A percentile compares a stretch with the other conserved stretches of the same genome.
Evolutionary conservation across 2,888 invertebrate species (phyloP).

Genomic region (Ichneumoninae sp.): DNA sequence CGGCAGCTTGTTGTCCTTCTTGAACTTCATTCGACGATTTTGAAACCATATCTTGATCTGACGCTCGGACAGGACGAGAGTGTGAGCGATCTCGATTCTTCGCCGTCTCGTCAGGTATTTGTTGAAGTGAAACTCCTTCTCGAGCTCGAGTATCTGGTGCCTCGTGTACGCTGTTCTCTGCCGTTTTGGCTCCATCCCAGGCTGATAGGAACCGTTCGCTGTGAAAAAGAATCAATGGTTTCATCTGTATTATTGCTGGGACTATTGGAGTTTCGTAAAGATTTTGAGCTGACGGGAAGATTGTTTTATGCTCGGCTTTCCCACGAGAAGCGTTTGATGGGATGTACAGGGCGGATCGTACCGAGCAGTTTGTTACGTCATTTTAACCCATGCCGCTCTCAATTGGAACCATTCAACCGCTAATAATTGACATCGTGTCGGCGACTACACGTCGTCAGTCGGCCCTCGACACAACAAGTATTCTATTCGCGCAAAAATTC

Average conservation of each 20-base stretch:
- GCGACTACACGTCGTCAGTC: conserved; percentile 38
- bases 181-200: conserved; percentile 97
- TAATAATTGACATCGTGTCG: conserved; percentile 59
- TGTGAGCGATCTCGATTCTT: conserved; percentile 98
- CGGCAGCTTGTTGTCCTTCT: conserved; percentile 94
- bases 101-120: conserved; percentile 97
- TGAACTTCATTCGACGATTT: conserved; percentile 94
- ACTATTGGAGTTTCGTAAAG: not conserved
- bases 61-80: conserved; percentile 95
- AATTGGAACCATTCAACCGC: conserved; percentile 66
- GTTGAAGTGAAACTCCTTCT: conserved; percentile 99
- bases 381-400: conserved; percentile 60
- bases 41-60: conserved; percentile 97
- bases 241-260: conserved; percentile 30
- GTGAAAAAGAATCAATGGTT: conserved; percentile 81
- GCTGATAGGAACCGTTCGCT: conserved; percentile 95
- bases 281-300: not conserved
- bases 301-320: not conserved
- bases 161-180: conserved; percentile 98
- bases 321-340: not conserved
- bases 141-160: conserved; percentile 98
- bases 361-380: conserved; percentile 49
- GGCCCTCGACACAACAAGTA: conserved; percentile 37
- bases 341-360: conserved; percentile 19
- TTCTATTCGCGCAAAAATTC: conserved; percentile 42